Evolutionary conservation across 2,113 vertebrate species (phyloP), one percentile per base, ranked within the genome.

Genomic region (Leptodactylus fuscus): DNA sequence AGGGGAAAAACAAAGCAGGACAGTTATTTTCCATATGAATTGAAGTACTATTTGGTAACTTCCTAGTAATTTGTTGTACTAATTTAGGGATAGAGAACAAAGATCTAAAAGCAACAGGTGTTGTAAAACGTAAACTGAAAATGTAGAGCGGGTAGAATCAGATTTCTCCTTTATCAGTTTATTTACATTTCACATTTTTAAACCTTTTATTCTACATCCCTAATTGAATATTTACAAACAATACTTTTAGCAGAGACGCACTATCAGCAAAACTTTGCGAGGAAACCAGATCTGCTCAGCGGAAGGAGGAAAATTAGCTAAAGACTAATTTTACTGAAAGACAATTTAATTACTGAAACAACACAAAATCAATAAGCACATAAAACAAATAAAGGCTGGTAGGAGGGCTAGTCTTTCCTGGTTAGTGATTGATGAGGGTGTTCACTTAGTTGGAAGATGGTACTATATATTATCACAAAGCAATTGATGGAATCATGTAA

Each of bases 341-440:
- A 78, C 4, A 78, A 58, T 78, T 34, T 36, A 58, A 58, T 78
- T 78, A 55, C 27, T 38, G 29, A 55, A 32, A 12, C 76, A 78
- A 78, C 15, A 75, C 32, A 78, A 78, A 78, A 53, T 78, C 76
- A 38, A 78, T 78, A 58, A 34, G 18, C 29, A 18, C 29, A 67
- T 67, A 67, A 34, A 65, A 65, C 58, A 60, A n/a, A 27, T 60
- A 27, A 60, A 62, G 29, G 62, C 29, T 18, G 62, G 62, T 67
- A 67, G 62, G 29, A 67, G 62, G 62, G 62, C 34, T 67, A 67
- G 34, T 15, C 29, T 67, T 29, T 16, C 34, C 13, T 34, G 29
- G 62, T 20, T 78, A 32, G 49, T 58, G 51, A 58, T 78, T 29
- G 32, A 78, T 58, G 51, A 38, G 9, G 18, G 2, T 75, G 27